These are phyloP conservation scores for Neocrepidodera transversa DNA, from an alignment of 2,888 invertebrate genomes.

Conservation along the genomic window DNA sequence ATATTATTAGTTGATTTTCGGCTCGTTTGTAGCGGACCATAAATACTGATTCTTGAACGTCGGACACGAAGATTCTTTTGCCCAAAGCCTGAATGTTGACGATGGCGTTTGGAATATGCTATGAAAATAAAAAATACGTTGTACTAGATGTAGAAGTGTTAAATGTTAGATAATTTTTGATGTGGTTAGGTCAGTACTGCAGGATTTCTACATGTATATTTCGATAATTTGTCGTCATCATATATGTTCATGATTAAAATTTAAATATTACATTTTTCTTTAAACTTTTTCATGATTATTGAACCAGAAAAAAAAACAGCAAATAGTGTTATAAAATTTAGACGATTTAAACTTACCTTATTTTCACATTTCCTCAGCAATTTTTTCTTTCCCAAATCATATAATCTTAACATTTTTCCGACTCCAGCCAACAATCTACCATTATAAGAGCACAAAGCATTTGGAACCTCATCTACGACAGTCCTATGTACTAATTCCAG, in stretches of 20 bases:
- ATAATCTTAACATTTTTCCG: slow-evolving; percentile 89
- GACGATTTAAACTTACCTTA: slow-evolving; percentile 63
- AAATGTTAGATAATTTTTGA: not conserved
- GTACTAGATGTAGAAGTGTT: not conserved
- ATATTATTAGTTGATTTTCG: slow-evolving; percentile 97
- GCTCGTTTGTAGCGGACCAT: slow-evolving; percentile 93
- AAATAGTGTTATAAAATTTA: not conserved
- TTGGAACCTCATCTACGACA: slow-evolving; percentile 80
- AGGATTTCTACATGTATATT: slow-evolving; percentile 51
- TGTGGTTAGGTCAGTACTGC: slow-evolving; percentile 51
- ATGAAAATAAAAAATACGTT: slow-evolving; percentile 51
- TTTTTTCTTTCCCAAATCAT: slow-evolving; percentile 97
- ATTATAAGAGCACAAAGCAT: slow-evolving; percentile 88
- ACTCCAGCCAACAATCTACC: slow-evolving; percentile 92
- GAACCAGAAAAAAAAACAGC: too few relatives aligned
- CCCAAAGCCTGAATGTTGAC: slow-evolving; percentile 94
- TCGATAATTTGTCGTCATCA: slow-evolving; percentile 50
- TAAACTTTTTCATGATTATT: too few relatives aligned
- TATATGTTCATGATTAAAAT: too few relatives aligned
- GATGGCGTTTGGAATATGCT: slow-evolving; percentile 95
- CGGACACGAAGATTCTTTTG: slow-evolving; percentile 92
- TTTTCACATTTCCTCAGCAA: slow-evolving; percentile 97
- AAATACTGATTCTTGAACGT: slow-evolving; percentile 96
- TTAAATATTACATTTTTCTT: too few relatives aligned
- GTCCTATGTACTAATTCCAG: slow-evolving; percentile 95